phyloP scores from a whole-genome alignment of 2,797 vertebrate genomes.

The Arnoldichthys spilopterus region DNA sequence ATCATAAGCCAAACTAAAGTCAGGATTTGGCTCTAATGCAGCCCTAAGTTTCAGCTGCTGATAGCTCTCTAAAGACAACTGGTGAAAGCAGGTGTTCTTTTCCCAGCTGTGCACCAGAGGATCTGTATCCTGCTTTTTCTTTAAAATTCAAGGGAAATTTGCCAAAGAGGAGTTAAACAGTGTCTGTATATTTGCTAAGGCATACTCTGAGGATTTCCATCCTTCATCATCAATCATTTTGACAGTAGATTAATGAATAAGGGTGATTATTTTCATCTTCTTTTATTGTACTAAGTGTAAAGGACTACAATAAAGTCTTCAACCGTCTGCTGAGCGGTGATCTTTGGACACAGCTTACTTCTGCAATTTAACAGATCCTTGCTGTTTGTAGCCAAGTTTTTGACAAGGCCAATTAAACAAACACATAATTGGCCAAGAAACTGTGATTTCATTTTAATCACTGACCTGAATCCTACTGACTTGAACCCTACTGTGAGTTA shows the following conservation, averaged over 20 bases:
- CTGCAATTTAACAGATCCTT: neutral
- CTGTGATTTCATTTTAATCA: slow-evolving; percentile 7
- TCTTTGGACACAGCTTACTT: neutral
- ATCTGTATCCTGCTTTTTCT: neutral
- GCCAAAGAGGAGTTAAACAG: neutral
- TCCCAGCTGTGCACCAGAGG: neutral
- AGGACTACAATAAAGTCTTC: neutral
- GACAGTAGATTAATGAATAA: neutral
- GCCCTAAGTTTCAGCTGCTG: neutral
- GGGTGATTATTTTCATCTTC: neutral
- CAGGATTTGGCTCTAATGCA: neutral
- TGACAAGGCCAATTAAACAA: neutral
- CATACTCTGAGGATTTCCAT: neutral
- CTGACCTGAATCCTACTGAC: slow-evolving; percentile 1
- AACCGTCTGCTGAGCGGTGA: neutral
- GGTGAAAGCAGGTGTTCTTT: slow-evolving; percentile 19
- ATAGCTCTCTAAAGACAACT: slow-evolving; percentile 9
- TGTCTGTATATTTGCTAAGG: neutral
- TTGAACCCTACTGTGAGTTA: neutral
- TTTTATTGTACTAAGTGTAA: neutral
- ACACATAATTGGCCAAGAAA: neutral
- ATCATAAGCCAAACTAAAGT: slow-evolving; percentile 25
- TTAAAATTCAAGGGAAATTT: neutral
- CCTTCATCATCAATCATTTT: neutral
- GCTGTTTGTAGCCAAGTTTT: neutral